These are phyloP conservation scores for Suricata suricatta DNA, from an alignment of 2,113 vertebrate species.

Conservation along the genomic window DNA sequence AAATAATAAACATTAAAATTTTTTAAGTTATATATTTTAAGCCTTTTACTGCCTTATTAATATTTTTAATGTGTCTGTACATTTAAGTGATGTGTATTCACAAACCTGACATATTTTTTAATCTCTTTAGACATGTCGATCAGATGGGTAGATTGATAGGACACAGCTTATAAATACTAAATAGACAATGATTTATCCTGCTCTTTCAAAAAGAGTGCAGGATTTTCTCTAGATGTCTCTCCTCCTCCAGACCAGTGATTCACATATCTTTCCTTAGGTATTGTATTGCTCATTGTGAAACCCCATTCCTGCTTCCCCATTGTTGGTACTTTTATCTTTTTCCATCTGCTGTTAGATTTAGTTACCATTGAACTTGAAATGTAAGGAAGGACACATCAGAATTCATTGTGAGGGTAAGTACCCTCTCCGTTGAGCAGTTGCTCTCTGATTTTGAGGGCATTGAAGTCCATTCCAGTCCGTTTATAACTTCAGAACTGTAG, in stretches of 20 bases:
- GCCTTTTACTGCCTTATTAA: slow-evolving; percentile 25
- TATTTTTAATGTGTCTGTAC: slow-evolving; percentile 35
- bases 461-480: background rate
- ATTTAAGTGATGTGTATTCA: background rate
- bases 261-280: background rate
- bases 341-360: slow-evolving; percentile 6
- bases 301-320: background rate
- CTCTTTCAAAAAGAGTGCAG: background rate
- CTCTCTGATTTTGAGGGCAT: background rate
- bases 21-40: background rate
- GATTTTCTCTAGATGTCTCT: background rate
- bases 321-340: background rate
- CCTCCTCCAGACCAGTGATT: background rate
- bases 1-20: too few relatives aligned
- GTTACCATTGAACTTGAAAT: slow-evolving; percentile 35
- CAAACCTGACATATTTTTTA: background rate
- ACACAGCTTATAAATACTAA: slow-evolving; percentile 1
- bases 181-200: background rate
- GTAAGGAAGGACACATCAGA: background rate
- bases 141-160: background rate
- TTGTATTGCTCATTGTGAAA: background rate
- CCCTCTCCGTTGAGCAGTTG: background rate
- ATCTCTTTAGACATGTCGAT: background rate
- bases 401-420: background rate
- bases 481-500: background rate